Conservation (phyloP, 2,888 invertebrate species). For the Trissoscelio sp. region DNA sequence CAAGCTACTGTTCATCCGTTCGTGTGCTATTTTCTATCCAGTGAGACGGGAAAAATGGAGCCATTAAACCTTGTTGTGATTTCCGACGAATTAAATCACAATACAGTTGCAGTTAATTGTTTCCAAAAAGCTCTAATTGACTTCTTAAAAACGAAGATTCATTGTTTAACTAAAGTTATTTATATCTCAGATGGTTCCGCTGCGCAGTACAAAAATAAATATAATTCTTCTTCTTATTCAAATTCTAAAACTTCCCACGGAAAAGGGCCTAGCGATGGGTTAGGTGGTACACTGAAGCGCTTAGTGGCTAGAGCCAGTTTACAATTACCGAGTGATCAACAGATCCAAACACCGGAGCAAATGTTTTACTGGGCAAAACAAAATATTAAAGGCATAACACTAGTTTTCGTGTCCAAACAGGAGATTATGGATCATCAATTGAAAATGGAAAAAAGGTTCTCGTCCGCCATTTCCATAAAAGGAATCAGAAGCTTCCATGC, state of each 20-base stretch:
- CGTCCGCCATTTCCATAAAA: no score
- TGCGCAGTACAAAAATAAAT: constrained; percentile 31
- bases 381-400: constrained; percentile 28
- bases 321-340: constrained; percentile 43
- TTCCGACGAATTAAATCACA: constrained; percentile 17
- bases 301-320: constrained; percentile 38
- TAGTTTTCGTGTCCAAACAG: not conserved
- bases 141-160: constrained; percentile 10
- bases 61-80: constrained; percentile 20
- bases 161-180: constrained; percentile 17
- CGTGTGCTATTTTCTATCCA: not conserved
- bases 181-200: constrained; percentile 22
- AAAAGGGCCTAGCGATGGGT: constrained; percentile 49
- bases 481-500: no score
- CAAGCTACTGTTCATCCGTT: constrained; percentile 61
- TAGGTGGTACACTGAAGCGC: constrained; percentile 54
- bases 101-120: constrained; percentile 18
- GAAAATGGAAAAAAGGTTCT: no score
- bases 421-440: no score
- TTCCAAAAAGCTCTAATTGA: constrained; percentile 16
- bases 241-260: constrained; percentile 41
- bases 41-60: not conserved
- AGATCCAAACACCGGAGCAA: constrained; percentile 51
- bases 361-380: constrained; percentile 49
- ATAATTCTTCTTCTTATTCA: no score